Evolutionary conservation across 2,888 invertebrate genomes (phyloP).

Genomic region (Caenorhabditis zanzibari): DNA sequence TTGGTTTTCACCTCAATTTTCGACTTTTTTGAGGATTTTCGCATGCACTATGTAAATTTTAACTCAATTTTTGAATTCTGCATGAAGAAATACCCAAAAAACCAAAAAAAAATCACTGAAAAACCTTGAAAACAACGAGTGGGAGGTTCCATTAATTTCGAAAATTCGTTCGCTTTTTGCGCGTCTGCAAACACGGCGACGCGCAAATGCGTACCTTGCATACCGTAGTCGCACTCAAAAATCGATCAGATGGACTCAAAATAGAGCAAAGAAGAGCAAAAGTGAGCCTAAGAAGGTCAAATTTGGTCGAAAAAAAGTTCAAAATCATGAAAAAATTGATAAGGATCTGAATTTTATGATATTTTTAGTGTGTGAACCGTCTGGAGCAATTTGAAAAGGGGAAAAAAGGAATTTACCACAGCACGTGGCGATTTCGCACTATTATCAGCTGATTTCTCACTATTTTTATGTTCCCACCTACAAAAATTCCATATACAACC

Average conservation of each 20-base stretch:
- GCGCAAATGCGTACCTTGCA: constrained; percentile 38
- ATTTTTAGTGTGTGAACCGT: constrained; percentile 25
- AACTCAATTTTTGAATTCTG: not conserved
- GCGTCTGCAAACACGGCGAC: constrained; percentile 44
- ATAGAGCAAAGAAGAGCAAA: constrained; percentile 12
- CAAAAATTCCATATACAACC: constrained; percentile 4
- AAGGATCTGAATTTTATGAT: not conserved
- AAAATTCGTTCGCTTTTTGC: constrained; percentile 14
- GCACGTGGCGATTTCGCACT: constrained; percentile 10
- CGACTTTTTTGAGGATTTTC: not conserved
- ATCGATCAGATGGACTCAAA: no score
- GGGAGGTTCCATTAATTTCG: constrained; percentile 24
- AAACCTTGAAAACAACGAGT: not conserved
- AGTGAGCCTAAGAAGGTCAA: not conserved
- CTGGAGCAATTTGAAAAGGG: not conserved
- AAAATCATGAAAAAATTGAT: constrained; percentile 7
- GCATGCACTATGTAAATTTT: not conserved
- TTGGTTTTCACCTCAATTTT: not conserved
- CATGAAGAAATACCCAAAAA: not conserved
- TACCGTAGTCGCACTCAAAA: constrained; percentile 40
- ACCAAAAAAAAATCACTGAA: not conserved
- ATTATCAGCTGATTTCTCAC: constrained; percentile 3
- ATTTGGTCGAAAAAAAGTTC: not conserved
- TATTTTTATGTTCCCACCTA: not conserved
- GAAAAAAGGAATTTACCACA: not conserved